Conservation (phyloP, 2,113 vertebrate species). For the Spheniscus mendiculus region DNA sequence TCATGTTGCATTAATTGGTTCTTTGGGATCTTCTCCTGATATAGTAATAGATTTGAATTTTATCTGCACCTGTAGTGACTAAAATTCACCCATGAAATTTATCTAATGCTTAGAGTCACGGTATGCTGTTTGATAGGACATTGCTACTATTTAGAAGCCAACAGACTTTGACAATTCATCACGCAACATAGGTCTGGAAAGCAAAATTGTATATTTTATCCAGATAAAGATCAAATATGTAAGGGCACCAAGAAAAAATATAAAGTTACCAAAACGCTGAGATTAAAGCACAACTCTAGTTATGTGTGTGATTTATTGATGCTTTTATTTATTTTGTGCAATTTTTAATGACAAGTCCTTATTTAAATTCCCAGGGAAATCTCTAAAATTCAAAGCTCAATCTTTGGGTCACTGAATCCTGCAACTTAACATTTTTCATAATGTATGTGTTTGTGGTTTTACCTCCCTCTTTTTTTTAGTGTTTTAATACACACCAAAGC, state of each 20-base stretch:
- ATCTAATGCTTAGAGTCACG: not conserved
- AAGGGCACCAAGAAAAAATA: not conserved
- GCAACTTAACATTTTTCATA: not conserved
- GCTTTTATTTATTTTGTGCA: not conserved
- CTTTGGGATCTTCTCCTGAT: not conserved
- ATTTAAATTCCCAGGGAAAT: not conserved
- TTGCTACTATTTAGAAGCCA: not conserved
- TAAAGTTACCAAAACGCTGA: not conserved
- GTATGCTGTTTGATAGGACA: not conserved
- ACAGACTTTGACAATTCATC: not conserved
- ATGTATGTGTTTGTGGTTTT: not conserved
- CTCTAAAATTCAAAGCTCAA: not conserved
- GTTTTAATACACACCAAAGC: not conserved
- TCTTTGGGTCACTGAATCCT: not conserved
- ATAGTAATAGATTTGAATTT: not conserved
- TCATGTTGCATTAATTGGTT: not conserved
- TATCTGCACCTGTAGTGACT: not conserved
- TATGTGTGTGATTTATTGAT: not conserved
- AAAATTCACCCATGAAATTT: not conserved
- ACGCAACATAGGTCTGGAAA: not conserved
- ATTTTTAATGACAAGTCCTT: not conserved
- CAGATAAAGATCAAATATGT: not conserved
- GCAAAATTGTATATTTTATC: not conserved
- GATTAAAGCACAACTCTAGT: not conserved
- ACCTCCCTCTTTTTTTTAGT: not conserved